phyloP scores from a whole-genome alignment of 2,888 invertebrate species.

The Branchipolynoe longqiensis region DNA sequence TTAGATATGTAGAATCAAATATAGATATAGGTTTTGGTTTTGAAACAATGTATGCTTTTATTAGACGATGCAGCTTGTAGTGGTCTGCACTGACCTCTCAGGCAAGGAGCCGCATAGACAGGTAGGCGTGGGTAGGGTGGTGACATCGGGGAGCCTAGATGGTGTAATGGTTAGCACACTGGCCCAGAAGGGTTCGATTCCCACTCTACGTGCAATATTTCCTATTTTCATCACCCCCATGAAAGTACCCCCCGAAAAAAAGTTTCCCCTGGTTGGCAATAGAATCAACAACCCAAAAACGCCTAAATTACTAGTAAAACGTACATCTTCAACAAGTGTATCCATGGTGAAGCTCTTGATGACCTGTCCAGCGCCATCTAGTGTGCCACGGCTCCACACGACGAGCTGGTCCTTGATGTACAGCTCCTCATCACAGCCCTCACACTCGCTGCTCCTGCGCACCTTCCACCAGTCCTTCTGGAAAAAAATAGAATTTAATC shows the following conservation, averaged over 20 bases:
- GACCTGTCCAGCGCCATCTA: constrained; percentile 77
- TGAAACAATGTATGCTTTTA: too few species aligned
- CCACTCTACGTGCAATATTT: too few species aligned
- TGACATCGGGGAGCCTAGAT: too few species aligned
- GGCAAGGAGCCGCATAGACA: too few species aligned
- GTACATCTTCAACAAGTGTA: constrained; percentile 88
- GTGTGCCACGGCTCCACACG: constrained; percentile 86
- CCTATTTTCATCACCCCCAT: too few species aligned
- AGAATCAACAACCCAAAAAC: not conserved
- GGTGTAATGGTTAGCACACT: too few species aligned
- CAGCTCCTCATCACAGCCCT: constrained; percentile 89
- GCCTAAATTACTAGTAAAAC: not conserved
- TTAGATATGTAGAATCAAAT: too few species aligned
- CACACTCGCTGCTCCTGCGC: constrained; percentile 7
- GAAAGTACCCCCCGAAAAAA: not conserved
- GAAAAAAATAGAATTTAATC: not conserved
- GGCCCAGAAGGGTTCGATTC: too few species aligned
- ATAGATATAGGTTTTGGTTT: too few species aligned
- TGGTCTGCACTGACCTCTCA: too few species aligned
- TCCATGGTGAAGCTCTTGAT: constrained; percentile 90
- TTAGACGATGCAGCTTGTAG: too few species aligned
- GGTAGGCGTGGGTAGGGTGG: too few species aligned
- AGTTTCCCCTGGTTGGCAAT: not conserved
- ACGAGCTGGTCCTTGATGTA: constrained; percentile 93
- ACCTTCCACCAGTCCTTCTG: constrained; percentile 61